Evolutionary conservation across 2,888 invertebrate genomes (phyloP).

Genomic region (Drosophila anceps): DNA sequence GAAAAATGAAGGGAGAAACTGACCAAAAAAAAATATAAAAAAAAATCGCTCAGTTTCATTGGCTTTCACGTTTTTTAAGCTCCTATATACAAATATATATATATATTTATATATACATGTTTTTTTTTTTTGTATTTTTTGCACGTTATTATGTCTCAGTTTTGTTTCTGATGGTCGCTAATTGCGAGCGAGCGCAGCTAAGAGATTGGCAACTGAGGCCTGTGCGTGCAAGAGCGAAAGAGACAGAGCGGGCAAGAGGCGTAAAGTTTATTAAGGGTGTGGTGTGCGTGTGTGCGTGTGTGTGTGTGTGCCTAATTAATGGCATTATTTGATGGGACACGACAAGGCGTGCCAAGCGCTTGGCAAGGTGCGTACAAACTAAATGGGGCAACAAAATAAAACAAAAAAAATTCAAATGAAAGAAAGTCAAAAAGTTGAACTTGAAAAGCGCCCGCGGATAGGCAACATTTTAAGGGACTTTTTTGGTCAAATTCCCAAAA

Average conservation of each 20-base stretch:
- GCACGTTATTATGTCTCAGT: slow-evolving; percentile 68
- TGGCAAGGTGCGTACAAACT: slow-evolving; percentile 51
- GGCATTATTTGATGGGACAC: slow-evolving; percentile 72
- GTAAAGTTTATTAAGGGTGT: slow-evolving; percentile 50
- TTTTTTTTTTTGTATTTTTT: slow-evolving; percentile 26
- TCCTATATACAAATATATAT: slow-evolving; percentile 12
- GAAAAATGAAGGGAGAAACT: slow-evolving; percentile 24
- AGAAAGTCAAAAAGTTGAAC: slow-evolving; percentile 44
- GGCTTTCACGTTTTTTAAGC: slow-evolving; percentile 51
- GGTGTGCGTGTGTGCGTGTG: slow-evolving; percentile 36
- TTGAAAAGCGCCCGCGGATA: slow-evolving; percentile 49
- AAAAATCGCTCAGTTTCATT: slow-evolving; percentile 51
- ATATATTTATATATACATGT: not conserved
- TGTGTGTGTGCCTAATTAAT: slow-evolving; percentile 71
- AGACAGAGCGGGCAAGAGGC: not conserved
- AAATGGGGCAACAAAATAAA: slow-evolving; percentile 20
- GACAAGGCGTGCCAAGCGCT: slow-evolving; percentile 52
- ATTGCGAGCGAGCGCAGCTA: slow-evolving; percentile 57
- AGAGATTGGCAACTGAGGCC: slow-evolving; percentile 14
- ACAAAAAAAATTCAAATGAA: slow-evolving; percentile 1
- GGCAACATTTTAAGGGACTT: slow-evolving; percentile 36
- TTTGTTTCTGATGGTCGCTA: slow-evolving; percentile 72
- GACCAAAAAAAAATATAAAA: slow-evolving; percentile 24
- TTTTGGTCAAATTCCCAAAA: not conserved
- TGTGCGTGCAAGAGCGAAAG: slow-evolving; percentile 9